These are phyloP conservation scores for Vanessa tameamea DNA, from an alignment of 1,140 invertebrate genomes.

Conservation along the genomic window DNA sequence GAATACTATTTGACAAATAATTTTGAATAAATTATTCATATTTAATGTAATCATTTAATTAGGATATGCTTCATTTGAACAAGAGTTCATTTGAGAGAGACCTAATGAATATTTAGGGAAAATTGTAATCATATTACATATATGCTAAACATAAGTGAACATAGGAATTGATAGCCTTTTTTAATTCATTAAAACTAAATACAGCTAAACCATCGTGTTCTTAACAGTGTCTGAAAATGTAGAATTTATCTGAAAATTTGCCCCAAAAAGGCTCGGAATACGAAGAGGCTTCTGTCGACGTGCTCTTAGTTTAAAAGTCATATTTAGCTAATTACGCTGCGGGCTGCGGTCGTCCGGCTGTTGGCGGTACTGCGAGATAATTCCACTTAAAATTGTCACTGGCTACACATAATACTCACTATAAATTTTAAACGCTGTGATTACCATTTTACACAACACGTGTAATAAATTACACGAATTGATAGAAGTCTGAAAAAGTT, in stretches of 20 bases:
- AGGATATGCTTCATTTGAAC: no score
- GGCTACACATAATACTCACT: constrained; percentile 47
- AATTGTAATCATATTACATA: no score
- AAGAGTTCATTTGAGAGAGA: no score
- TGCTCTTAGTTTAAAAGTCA: constrained; percentile 70
- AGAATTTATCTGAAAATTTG: constrained; percentile 47
- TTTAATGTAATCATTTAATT: no score
- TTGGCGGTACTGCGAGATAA: constrained; percentile 45
- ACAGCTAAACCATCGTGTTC: neutral
- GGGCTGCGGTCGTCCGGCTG: constrained; percentile 48
- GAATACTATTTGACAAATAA: no score
- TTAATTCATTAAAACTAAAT: neutral
- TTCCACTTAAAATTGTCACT: constrained; percentile 51
- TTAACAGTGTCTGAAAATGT: constrained; percentile 7
- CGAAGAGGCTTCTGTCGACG: constrained; percentile 43
- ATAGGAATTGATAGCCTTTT: no score
- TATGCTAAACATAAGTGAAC: no score
- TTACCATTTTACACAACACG: constrained; percentile 11
- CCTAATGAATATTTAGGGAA: no score
- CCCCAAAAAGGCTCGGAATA: constrained; percentile 47
- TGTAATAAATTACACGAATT: constrained; percentile 36
- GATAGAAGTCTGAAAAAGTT: constrained; percentile 30
- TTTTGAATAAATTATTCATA: no score
- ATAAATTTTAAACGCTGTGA: constrained; percentile 8
- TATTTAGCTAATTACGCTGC: constrained; percentile 71